phyloP scores from a whole-genome alignment of 2,113 vertebrate species.

The Lipotes vexillifer region DNA sequence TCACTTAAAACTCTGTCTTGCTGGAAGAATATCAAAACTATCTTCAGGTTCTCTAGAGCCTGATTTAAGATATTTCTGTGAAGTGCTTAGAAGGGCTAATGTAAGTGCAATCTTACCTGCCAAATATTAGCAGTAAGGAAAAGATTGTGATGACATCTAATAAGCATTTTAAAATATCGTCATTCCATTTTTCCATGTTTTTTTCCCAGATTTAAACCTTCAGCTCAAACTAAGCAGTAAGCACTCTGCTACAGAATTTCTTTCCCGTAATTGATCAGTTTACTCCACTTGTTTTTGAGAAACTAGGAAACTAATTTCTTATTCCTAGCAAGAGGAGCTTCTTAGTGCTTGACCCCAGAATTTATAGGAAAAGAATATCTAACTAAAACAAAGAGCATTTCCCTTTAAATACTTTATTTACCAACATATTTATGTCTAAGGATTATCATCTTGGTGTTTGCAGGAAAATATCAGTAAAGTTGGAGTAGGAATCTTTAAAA shows the following conservation, averaged over 20 bases:
- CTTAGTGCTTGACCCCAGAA: not conserved
- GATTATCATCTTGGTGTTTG: not conserved
- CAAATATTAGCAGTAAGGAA: not conserved
- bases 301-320: not conserved
- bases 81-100: not conserved
- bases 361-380: not conserved
- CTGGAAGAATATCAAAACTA: not conserved
- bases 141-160: not conserved
- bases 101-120: not conserved
- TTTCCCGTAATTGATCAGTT: not conserved
- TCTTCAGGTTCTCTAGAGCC: not conserved
- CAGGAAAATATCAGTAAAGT: not conserved
- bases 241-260: not conserved
- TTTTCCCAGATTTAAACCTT: not conserved
- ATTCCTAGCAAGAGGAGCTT: not conserved
- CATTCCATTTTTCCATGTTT: not conserved
- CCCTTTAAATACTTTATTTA: conserved; percentile 25
- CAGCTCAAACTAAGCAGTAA: not conserved
- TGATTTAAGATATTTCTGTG: not conserved
- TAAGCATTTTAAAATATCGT: not conserved
- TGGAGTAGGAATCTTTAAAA: conserved; percentile 21
- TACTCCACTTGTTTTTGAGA: not conserved
- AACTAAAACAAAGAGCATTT: not conserved
- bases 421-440: not conserved
- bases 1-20: not conserved